Base-by-base conservation (phyloP, 2,888 invertebrate genomes). In the Calameuta filiformis region DNA sequence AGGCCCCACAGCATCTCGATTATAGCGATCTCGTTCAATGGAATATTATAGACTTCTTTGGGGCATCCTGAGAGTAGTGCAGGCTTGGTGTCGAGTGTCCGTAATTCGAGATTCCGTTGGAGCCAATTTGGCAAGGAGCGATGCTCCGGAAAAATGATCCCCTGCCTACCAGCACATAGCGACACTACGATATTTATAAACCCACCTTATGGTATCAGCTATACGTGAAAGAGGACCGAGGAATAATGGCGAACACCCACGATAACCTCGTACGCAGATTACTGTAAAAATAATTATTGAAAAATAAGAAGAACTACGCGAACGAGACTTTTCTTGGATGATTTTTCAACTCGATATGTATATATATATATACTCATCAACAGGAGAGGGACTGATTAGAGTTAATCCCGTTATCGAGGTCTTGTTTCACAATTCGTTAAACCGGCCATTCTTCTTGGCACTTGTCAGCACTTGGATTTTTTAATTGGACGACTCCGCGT, bases 41-140 rank as follows among this genome's bases (percentile, higher is more conserved):
- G 83, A 86, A 87, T 83, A 86, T 86, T 84, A 82, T 83, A 85
- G 84, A 83, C 80, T 82, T 81, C 81, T 80, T 86, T 80, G 34
- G n/a, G 35, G 33, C 30, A 73, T 69, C 34, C 33, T 68, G 71
- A 9, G 71, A 71, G 71, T 34, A 34, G 71, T 12, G 31, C 31
- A 31, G 31, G 12, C 81, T 80, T 84, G 85, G 85, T 89, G 81
- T 88, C 87, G 85, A 83, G 86, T 88, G 80, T 84, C 87, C 82
- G 90, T 89, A 90, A 90, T 85, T 86, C 84, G 90, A 90, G 89
- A 89, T 89, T 85, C 85, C 85, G 85, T 85, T 86, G 86, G 86
- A 88, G 88, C 89, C 88, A 90, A 90, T 90, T 90, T 89, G 86
- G 84, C 85, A 68, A 82, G 79, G 80, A 82, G 82, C 77, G 75